These are phyloP conservation scores for Leucania comma DNA, from an alignment of 2,888 invertebrate species.

Conservation along the genomic window DNA sequence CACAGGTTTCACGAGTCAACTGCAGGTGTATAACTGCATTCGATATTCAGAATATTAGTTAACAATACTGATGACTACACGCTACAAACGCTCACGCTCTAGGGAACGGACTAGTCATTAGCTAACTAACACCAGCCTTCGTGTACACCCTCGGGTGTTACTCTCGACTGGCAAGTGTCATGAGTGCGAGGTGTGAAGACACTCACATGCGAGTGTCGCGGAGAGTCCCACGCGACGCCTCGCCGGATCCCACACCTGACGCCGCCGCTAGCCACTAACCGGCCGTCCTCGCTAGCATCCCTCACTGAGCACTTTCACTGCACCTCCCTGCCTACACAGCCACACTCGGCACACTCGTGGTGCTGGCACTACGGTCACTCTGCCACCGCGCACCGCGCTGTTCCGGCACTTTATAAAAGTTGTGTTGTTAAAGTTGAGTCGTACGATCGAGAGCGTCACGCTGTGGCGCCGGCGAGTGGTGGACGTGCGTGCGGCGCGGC, in stretches of 20 bases:
- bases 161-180: neutral
- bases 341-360: constrained; percentile 7
- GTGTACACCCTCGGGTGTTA: neutral
- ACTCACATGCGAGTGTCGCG: constrained; percentile 37
- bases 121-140: too few species aligned
- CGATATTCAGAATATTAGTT: neutral
- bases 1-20: too few species aligned
- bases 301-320: constrained; percentile 37
- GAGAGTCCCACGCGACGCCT: neutral
- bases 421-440: constrained; percentile 38
- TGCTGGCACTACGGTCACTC: neutral
- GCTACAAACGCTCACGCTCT: neutral
- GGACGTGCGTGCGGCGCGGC: constrained; percentile 22
- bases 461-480: neutral
- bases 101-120: neutral
- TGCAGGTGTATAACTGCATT: neutral
- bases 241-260: neutral
- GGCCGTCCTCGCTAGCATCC: neutral
- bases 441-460: constrained; percentile 11
- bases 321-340: constrained; percentile 22
- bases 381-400: neutral
- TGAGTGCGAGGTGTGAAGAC: neutral
- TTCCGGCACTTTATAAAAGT: constrained; percentile 21
- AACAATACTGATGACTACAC: too few species aligned
- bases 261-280: neutral